These are phyloP conservation scores for Eutrigla gurnardus DNA, from an alignment of 2,797 vertebrate species.

Conservation along the genomic window DNA sequence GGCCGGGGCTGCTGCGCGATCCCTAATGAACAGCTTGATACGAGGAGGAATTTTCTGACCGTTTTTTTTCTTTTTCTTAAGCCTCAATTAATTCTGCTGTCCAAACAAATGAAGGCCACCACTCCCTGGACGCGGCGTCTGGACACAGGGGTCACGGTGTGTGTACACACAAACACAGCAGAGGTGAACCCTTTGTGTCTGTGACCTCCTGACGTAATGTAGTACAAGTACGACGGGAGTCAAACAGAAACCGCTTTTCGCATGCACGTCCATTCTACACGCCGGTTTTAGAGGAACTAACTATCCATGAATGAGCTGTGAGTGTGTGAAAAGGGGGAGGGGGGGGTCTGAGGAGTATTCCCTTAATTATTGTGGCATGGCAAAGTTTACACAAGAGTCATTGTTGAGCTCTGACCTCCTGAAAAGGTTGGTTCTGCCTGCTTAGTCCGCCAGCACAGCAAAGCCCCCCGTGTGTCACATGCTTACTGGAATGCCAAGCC, in stretches of 20 bases:
- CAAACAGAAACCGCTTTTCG: no score
- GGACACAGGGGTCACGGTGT: slow-evolving; percentile 87
- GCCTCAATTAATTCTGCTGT: slow-evolving; percentile 96
- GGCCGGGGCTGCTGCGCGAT: slow-evolving; percentile 86
- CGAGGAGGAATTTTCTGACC: slow-evolving; percentile 90
- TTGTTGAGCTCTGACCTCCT: slow-evolving; percentile 83
- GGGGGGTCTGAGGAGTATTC: slow-evolving; percentile 61
- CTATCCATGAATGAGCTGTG: slow-evolving; percentile 25
- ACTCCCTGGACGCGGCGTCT: slow-evolving; percentile 82
- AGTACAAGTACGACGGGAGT: slow-evolving; percentile 30
- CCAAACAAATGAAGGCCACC: slow-evolving; percentile 93
- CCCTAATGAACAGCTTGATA: slow-evolving; percentile 95
- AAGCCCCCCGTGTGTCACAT: slow-evolving; percentile 78
- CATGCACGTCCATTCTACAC: no score
- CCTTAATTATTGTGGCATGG: slow-evolving; percentile 83
- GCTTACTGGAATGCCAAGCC: slow-evolving; percentile 84
- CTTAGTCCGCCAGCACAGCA: slow-evolving; percentile 74
- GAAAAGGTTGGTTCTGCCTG: slow-evolving; percentile 75
- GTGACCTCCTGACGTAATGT: slow-evolving; percentile 77
- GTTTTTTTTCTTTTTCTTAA: slow-evolving; percentile 86
- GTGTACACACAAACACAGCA: slow-evolving; percentile 88
- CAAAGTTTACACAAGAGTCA: slow-evolving; percentile 86
- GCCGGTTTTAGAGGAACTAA: not conserved
- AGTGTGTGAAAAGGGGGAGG: slow-evolving; percentile 14
- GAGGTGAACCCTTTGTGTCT: slow-evolving; percentile 77